These are phyloP conservation scores for Kuschelorhynchus macadamiae DNA, from an alignment of 2,888 invertebrate species.

Conservation along the genomic window DNA sequence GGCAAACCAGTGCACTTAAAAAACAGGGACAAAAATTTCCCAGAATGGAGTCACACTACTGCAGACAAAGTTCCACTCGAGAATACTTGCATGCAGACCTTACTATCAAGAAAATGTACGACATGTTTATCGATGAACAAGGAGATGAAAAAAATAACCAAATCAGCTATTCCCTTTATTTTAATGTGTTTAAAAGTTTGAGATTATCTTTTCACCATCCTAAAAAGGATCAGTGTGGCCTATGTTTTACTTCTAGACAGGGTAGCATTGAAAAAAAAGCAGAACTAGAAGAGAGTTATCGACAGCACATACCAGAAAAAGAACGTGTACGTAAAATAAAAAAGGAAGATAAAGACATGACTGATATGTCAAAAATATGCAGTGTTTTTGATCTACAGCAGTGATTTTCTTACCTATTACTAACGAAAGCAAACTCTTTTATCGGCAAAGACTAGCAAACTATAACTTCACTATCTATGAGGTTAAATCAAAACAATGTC, in stretches of 20 bases:
- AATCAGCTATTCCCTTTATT: constrained; percentile 41
- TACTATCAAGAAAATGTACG: constrained; percentile 46
- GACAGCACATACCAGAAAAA: background rate
- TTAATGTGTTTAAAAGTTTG: constrained; percentile 46
- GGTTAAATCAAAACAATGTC: constrained; percentile 19
- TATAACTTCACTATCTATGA: constrained; percentile 28
- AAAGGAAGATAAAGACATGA: background rate
- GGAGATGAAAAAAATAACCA: constrained; percentile 13
- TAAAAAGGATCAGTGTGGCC: constrained; percentile 54
- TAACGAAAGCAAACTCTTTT: constrained; percentile 19
- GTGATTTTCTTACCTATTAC: constrained; percentile 27
- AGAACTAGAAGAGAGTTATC: constrained; percentile 20
- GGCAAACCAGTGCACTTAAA: constrained; percentile 18
- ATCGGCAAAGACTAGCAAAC: background rate
- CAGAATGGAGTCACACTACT: constrained; percentile 41
- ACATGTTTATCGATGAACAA: constrained; percentile 28
- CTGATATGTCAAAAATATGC: background rate
- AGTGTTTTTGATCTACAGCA: constrained; percentile 23
- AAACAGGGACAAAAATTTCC: constrained; percentile 42
- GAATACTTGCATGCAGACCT: constrained; percentile 37
- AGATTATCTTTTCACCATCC: constrained; percentile 50
- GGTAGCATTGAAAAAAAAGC: constrained; percentile 38
- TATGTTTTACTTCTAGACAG: constrained; percentile 47
- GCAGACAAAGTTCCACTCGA: constrained; percentile 25
- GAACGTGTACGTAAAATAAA: background rate